Conservation (phyloP, 2,113 vertebrate genomes). For the Tragelaphus imberbis region DNA sequence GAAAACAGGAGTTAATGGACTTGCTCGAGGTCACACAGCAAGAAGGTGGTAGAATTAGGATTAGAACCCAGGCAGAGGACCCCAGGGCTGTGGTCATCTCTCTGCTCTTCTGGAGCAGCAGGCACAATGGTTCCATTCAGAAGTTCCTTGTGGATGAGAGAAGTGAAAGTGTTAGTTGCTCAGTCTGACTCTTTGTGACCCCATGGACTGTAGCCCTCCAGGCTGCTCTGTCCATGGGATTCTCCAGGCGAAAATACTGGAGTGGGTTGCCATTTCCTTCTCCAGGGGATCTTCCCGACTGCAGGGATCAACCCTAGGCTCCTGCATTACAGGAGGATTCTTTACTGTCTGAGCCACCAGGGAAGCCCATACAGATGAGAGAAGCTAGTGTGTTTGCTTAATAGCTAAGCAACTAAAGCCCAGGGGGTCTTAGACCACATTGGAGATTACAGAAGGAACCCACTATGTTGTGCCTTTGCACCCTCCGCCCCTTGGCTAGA, state of each 20-base stretch:
- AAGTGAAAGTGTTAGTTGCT: background rate
- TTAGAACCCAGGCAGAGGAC: background rate
- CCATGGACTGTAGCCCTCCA: background rate
- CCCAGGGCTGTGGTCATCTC: background rate
- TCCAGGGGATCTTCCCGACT: background rate
- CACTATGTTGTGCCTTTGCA: background rate
- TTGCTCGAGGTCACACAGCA: background rate
- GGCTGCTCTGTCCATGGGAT: background rate
- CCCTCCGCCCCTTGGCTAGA: rapidly evolving
- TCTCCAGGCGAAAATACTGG: background rate
- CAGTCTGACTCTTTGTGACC: background rate
- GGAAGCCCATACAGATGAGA: background rate
- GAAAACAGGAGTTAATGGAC: background rate
- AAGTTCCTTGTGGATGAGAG: background rate
- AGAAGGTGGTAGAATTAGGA: background rate
- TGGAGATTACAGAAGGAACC: background rate
- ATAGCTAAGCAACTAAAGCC: background rate
- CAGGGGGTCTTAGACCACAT: background rate
- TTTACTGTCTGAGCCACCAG: background rate
- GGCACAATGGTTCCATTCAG: background rate
- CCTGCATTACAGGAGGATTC: background rate
- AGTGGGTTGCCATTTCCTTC: background rate
- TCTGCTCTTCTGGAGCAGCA: background rate
- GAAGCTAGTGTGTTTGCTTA: background rate
- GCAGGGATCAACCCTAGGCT: background rate